Evolutionary conservation across 2,888 invertebrate genomes (phyloP), one percentile per base, ranked within the genome.

Genomic region (Drosophila pseudotalamancana): DNA sequence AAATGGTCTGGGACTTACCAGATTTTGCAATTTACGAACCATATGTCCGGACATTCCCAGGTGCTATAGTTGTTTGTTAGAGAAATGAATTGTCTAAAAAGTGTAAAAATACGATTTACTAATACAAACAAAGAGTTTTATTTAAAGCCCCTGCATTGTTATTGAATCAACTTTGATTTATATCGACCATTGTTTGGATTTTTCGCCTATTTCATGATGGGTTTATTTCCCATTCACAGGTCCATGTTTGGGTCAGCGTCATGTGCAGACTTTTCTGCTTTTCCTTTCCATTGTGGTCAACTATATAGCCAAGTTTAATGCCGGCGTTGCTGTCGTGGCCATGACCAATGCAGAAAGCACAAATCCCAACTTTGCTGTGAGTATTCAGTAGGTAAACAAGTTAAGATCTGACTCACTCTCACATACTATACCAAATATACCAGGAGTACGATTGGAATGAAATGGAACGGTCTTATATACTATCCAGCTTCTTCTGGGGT

Each of bases 401-500:
- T n/a, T n/a, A n/a, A n/a, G n/a, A n/a, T n/a, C n/a, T 0, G n/a
- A 9, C 1, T 11, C 4, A 9, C 2, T 12, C 6, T 43, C 6
- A 2, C 18, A 11, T n/a, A n/a, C n/a, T n/a, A n/a, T n/a, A n/a
- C n/a, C n/a, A n/a, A n/a, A n/a, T n/a, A n/a, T n/a, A n/a, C n/a
- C n/a, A 91, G 91, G 89, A 88, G 61, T 90, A 82, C 60, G 76
- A 92, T 88, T 76, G 92, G 94, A 93, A 91, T 54, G 91, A 93
- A 70, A 89, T 91, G 56, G 92, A 93, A 25, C 93, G 93, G 51
- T 92, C 93, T 0, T 90, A 93, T 53, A 93, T 96, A 19, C 90
- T 95, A 3, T 95, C 95, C 1, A 95, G 96, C 0, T 96, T 96
- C 91, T 96, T 95, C 89, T 95, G 95, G 95, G 96, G 96, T 1